Evolutionary conservation across 2,888 invertebrate genomes (phyloP).

Genomic region (Cephus pygmeus): DNA sequence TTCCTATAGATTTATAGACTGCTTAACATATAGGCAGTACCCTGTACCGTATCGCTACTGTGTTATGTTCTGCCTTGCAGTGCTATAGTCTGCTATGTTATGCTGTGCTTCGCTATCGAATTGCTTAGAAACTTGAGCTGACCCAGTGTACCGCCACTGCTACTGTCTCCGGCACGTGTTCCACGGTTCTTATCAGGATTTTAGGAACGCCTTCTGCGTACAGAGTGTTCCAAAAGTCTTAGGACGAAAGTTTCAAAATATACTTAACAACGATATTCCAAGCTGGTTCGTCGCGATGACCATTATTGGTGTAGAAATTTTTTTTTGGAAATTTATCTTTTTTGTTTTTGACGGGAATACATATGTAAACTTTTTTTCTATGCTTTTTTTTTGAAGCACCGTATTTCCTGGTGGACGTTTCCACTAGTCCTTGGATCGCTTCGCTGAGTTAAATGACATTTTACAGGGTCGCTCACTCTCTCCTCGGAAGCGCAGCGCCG

Average conservation of each 20-base stretch:
- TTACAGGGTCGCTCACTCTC: slow-evolving; percentile 36
- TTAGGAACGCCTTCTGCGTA: not conserved
- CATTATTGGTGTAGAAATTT: not conserved
- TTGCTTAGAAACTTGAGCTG: slow-evolving; percentile 44
- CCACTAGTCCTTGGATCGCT: slow-evolving; percentile 48
- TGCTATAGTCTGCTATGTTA: slow-evolving; percentile 16
- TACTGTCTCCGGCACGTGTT: slow-evolving; percentile 23
- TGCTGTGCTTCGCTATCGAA: slow-evolving; percentile 32
- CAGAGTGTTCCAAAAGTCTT: not conserved
- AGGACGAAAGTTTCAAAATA: not conserved
- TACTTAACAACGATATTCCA: not conserved
- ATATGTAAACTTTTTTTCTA: not conserved
- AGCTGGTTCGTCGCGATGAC: not conserved
- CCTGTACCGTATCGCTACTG: not conserved
- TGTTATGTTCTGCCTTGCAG: not conserved
- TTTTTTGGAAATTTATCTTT: not conserved
- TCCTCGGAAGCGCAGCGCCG: not conserved
- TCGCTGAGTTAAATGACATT: slow-evolving; percentile 43
- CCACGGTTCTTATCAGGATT: not conserved
- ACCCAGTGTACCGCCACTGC: slow-evolving; percentile 19
- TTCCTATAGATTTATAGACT: not conserved
- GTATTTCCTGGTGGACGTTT: slow-evolving; percentile 26
- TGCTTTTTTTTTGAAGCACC: not conserved
- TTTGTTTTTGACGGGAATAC: not conserved
- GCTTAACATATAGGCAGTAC: not conserved